A percentile compares a stretch with the other conserved stretches of the same genome.
Conservation (phyloP, 2,888 invertebrate species). For the Limnephilus lunatus region DNA sequence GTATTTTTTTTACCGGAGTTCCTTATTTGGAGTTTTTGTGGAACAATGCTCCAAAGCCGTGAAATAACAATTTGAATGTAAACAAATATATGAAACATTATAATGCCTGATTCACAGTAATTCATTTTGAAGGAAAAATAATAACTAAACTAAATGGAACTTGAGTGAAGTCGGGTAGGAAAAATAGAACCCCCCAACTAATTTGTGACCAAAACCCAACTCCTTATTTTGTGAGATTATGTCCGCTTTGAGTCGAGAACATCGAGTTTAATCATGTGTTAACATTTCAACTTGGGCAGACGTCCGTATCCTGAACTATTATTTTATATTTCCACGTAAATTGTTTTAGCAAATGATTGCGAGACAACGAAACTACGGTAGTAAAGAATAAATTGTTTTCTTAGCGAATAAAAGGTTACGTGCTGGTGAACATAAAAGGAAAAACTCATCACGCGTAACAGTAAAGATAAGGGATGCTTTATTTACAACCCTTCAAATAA, state of each 20-base stretch:
- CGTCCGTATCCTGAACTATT: neutral
- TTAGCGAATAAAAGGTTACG: conserved; percentile 37
- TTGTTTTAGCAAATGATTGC: conserved; percentile 36
- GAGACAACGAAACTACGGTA: conserved; percentile 14
- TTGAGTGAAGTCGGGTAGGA: too few species aligned
- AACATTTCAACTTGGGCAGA: neutral
- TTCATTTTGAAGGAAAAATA: too few species aligned
- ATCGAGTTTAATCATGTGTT: neutral
- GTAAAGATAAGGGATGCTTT: conserved; percentile 24
- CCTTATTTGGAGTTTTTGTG: too few species aligned
- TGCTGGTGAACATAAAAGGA: conserved; percentile 27
- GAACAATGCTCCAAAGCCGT: too few species aligned
- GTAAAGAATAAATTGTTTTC: conserved; percentile 18
- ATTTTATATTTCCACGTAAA: conserved; percentile 31
- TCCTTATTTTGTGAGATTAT: neutral
- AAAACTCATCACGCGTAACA: conserved; percentile 33
- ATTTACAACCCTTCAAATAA: conserved; percentile 32
- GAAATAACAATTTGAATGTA: too few species aligned
- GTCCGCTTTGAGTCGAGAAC: neutral
- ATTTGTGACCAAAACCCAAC: neutral
- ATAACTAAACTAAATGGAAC: too few species aligned
- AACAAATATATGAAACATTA: too few species aligned
- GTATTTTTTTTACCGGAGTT: too few species aligned
- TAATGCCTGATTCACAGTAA: too few species aligned
- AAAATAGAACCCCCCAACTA: too few species aligned